Evolutionary conservation across 2,888 invertebrate genomes (phyloP).

Genomic region (Argyra leucocephala): DNA sequence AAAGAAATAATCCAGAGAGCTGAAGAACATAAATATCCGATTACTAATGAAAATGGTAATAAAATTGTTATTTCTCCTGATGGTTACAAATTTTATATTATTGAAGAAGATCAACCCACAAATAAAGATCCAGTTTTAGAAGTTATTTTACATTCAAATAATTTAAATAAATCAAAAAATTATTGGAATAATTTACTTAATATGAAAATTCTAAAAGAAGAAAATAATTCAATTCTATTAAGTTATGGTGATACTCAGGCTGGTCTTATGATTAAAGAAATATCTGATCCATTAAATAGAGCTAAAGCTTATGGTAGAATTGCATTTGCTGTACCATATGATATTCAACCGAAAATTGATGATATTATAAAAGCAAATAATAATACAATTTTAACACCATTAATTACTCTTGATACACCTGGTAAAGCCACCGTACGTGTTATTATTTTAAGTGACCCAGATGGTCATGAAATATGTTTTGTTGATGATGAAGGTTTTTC

Average conservation of each 20-base stretch:
- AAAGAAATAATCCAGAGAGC: conserved; percentile 67
- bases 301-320: conserved; percentile 90
- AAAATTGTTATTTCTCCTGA: conserved; percentile 75
- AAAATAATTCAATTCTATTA: conserved; percentile 52
- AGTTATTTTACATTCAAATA: conserved; percentile 68
- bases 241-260: conserved; percentile 66
- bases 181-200: conserved; percentile 78
- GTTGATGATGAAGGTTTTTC: conserved; percentile 93
- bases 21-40: conserved; percentile 60
- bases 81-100: conserved; percentile 78
- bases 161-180: conserved; percentile 62
- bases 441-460: conserved; percentile 92
- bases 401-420: conserved; percentile 89
- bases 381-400: conserved; percentile 73
- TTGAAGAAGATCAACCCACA: conserved; percentile 59
- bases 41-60: conserved; percentile 52
- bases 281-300: conserved; percentile 55
- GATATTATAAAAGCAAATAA: conserved; percentile 59
- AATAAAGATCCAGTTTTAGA: conserved; percentile 70
- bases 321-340: conserved; percentile 81
- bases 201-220: conserved; percentile 59
- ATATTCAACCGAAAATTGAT: conserved; percentile 67
- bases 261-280: conserved; percentile 56
- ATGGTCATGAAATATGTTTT: conserved; percentile 96
- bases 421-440: conserved; percentile 95